Percentiles rank a stretch among this genome's conserved stretches.
Conservation (phyloP, 2,113 vertebrate species). For the Dasypus novemcinctus region DNA sequence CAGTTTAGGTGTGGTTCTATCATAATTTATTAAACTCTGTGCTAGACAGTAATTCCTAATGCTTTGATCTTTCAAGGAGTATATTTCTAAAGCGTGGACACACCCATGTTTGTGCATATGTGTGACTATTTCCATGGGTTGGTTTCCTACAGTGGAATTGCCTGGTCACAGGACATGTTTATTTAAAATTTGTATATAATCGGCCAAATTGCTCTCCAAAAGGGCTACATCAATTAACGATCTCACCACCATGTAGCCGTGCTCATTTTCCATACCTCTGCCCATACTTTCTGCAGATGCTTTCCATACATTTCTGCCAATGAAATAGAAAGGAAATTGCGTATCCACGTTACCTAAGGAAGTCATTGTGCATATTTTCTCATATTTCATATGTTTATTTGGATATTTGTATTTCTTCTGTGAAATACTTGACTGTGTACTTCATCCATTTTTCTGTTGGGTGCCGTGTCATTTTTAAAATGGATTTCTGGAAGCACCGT, state of each 20-base stretch:
- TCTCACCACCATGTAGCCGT: background rate
- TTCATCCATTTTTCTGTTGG: slow-evolving; percentile 39
- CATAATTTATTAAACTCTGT: background rate
- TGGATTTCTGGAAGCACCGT: background rate
- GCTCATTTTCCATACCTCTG: too few relatives aligned
- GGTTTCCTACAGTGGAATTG: background rate
- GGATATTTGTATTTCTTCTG: slow-evolving; percentile 53
- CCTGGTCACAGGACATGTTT: background rate
- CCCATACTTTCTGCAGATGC: background rate
- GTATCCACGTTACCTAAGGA: background rate
- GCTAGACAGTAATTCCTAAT: background rate
- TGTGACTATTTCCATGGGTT: background rate
- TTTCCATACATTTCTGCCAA: background rate
- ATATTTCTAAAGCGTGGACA: background rate
- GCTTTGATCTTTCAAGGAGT: background rate
- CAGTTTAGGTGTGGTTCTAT: too few relatives aligned
- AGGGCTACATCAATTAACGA: background rate
- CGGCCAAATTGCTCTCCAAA: background rate
- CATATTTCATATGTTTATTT: slow-evolving; percentile 45
- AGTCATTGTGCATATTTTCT: slow-evolving; percentile 13
- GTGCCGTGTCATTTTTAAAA: slow-evolving; percentile 45
- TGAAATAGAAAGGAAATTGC: background rate
- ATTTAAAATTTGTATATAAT: background rate
- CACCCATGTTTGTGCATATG: background rate
- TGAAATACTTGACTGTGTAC: slow-evolving; percentile 31